Evolutionary conservation across 2,888 invertebrate species (phyloP).

Genomic region (Notodonta ziczac): DNA sequence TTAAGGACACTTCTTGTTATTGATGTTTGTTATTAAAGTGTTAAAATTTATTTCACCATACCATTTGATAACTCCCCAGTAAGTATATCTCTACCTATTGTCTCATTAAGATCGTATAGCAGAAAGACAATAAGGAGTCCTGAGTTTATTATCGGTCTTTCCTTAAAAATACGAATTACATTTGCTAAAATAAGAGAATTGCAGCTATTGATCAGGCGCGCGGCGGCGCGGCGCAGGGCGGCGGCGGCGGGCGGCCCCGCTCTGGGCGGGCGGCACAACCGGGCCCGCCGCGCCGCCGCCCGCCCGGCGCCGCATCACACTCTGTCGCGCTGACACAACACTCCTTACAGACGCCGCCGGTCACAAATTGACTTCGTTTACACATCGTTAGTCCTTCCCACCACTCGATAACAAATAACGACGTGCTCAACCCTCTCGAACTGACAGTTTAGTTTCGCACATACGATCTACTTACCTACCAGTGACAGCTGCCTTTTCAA

Average conservation of each 20-base stretch:
- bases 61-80: too few relatives aligned
- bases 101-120: too few relatives aligned
- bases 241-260: slow-evolving; percentile 37
- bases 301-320: slow-evolving; percentile 41
- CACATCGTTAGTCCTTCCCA: slow-evolving; percentile 59
- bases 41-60: too few relatives aligned
- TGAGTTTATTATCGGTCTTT: too few relatives aligned
- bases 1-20: too few relatives aligned
- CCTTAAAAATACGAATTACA: background rate
- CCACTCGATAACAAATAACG: slow-evolving; percentile 60
- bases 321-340: slow-evolving; percentile 34
- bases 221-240: slow-evolving; percentile 41
- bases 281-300: slow-evolving; percentile 41
- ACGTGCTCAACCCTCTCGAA: slow-evolving; percentile 34
- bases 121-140: too few relatives aligned
- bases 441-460: slow-evolving; percentile 1
- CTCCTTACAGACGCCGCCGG: slow-evolving; percentile 54
- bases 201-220: slow-evolving; percentile 41
- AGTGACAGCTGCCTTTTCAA: slow-evolving; percentile 20
- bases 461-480: background rate
- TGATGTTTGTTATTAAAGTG: too few relatives aligned
- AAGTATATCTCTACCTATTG: too few relatives aligned
- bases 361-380: slow-evolving; percentile 75
- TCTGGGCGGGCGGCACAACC: slow-evolving; percentile 35
- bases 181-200: slow-evolving; percentile 36